Evolutionary conservation across 2,113 vertebrate species (phyloP).

Genomic region (Corydoras sp.): DNA sequence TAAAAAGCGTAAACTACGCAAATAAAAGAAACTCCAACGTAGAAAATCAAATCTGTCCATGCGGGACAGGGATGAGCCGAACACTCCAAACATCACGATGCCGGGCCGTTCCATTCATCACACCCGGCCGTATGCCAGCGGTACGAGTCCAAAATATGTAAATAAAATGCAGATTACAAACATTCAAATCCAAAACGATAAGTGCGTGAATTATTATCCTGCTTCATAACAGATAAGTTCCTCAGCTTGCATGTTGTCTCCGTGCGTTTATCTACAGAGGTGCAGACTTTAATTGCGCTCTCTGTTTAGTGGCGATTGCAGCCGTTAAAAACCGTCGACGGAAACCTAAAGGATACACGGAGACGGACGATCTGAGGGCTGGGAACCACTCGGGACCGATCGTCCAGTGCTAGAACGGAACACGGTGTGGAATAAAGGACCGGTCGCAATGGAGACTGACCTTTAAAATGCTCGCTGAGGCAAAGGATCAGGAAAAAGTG

Average conservation of each 20-base stretch:
- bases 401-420: too few species aligned
- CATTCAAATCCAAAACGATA: conserved; percentile 47
- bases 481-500: too few species aligned
- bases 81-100: conserved; percentile 24
- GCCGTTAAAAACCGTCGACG: not conserved
- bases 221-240: conserved; percentile 42
- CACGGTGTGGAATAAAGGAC: too few species aligned
- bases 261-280: conserved; percentile 44
- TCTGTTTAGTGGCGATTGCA: conserved; percentile 35
- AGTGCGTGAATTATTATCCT: conserved; percentile 46
- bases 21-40: too few species aligned
- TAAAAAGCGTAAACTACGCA: too few species aligned
- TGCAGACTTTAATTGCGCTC: conserved; percentile 45
- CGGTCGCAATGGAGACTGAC: too few species aligned
- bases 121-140: conserved; percentile 41
- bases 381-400: too few species aligned
- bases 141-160: conserved; percentile 46
- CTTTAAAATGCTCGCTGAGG: too few species aligned
- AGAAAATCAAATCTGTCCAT: not conserved
- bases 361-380: not conserved
- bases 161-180: conserved; percentile 52
- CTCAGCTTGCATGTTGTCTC: conserved; percentile 8
- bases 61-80: conserved; percentile 9
- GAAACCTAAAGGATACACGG: conserved; percentile 28
- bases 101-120: conserved; percentile 43